Percentiles rank a stretch among this genome's conserved stretches.
Conservation (phyloP, 2,797 vertebrate species). For the Zalophus californianus region DNA sequence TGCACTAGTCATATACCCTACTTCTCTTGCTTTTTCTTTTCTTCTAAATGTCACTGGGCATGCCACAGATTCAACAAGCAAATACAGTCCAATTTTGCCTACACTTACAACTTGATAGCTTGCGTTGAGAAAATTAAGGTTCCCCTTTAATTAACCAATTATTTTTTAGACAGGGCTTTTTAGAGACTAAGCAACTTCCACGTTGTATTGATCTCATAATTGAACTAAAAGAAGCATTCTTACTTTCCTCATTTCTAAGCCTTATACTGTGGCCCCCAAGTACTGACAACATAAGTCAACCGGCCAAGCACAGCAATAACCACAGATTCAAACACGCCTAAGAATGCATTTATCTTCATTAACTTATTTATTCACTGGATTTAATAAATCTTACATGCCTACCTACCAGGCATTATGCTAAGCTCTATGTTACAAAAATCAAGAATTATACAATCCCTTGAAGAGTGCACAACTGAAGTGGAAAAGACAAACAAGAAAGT, state of each 20-base stretch:
- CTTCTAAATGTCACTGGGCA: background rate
- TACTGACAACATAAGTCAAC: background rate
- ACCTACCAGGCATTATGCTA: background rate
- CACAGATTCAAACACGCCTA: background rate
- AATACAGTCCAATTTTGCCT: background rate
- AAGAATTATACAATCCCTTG: background rate
- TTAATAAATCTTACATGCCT: background rate
- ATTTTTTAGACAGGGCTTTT: background rate
- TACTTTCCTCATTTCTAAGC: background rate
- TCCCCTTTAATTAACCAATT: background rate
- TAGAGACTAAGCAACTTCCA: background rate
- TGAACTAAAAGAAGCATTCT: background rate
- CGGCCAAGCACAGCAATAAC: background rate
- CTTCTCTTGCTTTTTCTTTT: background rate
- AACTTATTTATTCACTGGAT: background rate
- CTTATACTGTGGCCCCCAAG: background rate
- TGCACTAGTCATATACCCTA: too few relatives aligned
- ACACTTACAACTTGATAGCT: background rate
- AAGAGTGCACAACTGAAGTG: background rate
- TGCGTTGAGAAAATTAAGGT: background rate
- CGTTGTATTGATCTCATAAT: background rate
- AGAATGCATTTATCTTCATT: background rate
- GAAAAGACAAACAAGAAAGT: background rate
- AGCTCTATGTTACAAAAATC: constrained; percentile 4
- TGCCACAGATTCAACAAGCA: background rate